Evolutionary conservation across 2,113 vertebrate genomes (phyloP).

Genomic region (Grammomys surdaster): DNA sequence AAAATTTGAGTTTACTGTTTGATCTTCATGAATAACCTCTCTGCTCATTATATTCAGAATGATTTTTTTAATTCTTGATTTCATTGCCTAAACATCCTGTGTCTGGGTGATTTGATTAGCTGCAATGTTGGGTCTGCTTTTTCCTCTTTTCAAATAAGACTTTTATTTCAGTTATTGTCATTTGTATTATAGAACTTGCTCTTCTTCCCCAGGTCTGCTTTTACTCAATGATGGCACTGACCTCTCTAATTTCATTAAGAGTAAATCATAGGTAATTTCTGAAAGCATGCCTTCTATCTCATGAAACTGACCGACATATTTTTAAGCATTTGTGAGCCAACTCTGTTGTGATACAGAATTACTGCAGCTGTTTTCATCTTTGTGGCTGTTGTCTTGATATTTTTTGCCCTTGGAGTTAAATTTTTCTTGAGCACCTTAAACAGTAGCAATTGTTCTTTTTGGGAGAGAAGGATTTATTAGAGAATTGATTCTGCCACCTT

Average conservation of each 20-base stretch:
- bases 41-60: conserved; percentile 55
- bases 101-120: conserved; percentile 75
- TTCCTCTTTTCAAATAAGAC: conserved; percentile 76
- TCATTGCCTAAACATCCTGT: conserved; percentile 77
- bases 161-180: conserved; percentile 79
- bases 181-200: conserved; percentile 75
- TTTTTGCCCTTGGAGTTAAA: conserved; percentile 54
- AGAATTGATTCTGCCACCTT: conserved; percentile 19
- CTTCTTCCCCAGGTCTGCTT: conserved; percentile 66
- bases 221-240: conserved; percentile 67
- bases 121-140: conserved; percentile 72
- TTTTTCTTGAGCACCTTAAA: conserved; percentile 5
- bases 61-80: conserved; percentile 73
- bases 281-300: conserved; percentile 57
- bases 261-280: conserved; percentile 67
- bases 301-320: conserved; percentile 46
- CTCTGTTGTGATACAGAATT: not conserved
- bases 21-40: conserved; percentile 60
- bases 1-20: conserved; percentile 52
- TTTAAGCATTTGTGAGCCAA: not conserved
- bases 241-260: conserved; percentile 75
- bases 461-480: not conserved
- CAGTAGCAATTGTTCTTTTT: not conserved
- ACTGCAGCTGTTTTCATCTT: not conserved
- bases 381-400: conserved; percentile 52